A percentile compares a stretch with the other conserved stretches of the same genome.
Conservation (phyloP, 2,113 vertebrate genomes). For the Menidia beryllina region DNA sequence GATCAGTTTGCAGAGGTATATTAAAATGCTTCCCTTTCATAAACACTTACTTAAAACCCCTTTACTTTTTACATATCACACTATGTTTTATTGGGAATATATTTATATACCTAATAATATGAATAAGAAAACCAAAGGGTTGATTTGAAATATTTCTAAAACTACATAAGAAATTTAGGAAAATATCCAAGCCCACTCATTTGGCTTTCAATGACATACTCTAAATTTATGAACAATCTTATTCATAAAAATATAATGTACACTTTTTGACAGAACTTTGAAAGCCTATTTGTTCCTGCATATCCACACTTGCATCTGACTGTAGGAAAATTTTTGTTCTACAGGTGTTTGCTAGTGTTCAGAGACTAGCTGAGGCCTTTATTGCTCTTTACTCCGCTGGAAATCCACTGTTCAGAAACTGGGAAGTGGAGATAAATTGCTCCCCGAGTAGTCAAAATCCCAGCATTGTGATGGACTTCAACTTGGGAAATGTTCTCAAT, state of each 20-base stretch:
- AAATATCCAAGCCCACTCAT: no score
- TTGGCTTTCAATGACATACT: no score
- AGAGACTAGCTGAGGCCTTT: conserved; percentile 88
- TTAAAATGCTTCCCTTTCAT: background rate
- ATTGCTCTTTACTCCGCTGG: conserved; percentile 89
- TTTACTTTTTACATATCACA: no score
- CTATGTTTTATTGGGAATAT: no score
- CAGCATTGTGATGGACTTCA: conserved; percentile 85
- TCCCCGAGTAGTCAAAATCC: conserved; percentile 41
- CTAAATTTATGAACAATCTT: no score
- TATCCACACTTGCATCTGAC: background rate
- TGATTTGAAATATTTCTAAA: no score
- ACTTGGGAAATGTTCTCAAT: conserved; percentile 56
- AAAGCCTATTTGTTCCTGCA: background rate
- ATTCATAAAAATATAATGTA: no score
- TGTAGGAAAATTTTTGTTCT: conserved; percentile 25
- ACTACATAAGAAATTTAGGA: no score
- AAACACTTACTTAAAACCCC: background rate
- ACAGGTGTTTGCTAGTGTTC: conserved; percentile 89
- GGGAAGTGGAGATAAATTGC: conserved; percentile 85
- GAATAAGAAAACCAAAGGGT: no score
- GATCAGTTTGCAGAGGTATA: conserved; percentile 90
- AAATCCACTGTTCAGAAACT: conserved; percentile 90
- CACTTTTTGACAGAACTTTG: background rate
- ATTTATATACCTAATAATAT: no score